Conservation (phyloP, 2,888 invertebrate species). For the Frankliniella intonsa region DNA sequence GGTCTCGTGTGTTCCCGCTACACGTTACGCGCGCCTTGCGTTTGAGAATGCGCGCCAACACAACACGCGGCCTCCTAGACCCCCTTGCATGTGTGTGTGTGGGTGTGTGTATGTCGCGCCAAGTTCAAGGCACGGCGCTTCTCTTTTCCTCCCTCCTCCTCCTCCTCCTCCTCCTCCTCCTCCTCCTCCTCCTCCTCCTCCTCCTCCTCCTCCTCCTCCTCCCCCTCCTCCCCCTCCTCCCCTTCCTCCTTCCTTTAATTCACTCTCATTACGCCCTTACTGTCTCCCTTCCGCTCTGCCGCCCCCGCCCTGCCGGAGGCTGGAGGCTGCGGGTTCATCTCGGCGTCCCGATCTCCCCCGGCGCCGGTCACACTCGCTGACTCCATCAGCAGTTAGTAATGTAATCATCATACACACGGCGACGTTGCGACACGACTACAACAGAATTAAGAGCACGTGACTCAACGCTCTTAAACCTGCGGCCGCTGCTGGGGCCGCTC, state of each 20-base stretch:
- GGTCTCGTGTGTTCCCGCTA: too few species aligned
- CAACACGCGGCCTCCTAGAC: too few species aligned
- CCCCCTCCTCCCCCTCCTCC: neutral
- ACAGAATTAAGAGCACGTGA: too few species aligned
- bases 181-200: too few species aligned
- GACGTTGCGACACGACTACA: neutral
- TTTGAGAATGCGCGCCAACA: too few species aligned
- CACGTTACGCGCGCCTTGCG: too few species aligned
- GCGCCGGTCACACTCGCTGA: neutral
- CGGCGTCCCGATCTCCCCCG: neutral
- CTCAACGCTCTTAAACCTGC: too few species aligned
- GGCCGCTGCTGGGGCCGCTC: too few species aligned
- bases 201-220: neutral
- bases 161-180: neutral
- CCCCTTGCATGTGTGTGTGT: too few species aligned
- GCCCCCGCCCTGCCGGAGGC: neutral
- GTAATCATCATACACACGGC: neutral
- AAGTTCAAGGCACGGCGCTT: neutral
- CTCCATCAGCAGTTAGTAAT: constrained; percentile 12
- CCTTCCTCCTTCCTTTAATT: neutral
- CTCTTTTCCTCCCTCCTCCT: neutral
- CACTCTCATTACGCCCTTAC: neutral
- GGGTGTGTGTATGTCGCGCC: too few species aligned
- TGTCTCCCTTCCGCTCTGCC: neutral
- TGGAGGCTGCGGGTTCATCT: neutral